Conservation (phyloP, 2,888 invertebrate species). For the Melanostoma mellinum region DNA sequence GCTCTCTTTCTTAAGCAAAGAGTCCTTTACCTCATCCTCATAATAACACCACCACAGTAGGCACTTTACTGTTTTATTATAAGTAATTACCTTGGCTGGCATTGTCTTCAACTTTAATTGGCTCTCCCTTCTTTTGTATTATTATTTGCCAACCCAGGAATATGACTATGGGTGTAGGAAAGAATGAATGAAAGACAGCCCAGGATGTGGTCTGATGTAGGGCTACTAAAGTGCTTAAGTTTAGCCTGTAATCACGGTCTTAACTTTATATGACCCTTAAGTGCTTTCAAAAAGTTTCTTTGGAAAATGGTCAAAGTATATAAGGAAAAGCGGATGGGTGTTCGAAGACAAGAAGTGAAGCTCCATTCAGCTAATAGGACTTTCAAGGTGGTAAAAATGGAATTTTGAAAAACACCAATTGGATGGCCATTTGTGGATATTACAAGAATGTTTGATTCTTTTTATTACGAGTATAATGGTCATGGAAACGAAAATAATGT, state of each 20-base stretch:
- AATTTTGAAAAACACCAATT: conserved; percentile 50
- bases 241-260: conserved; percentile 69
- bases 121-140: conserved; percentile 35
- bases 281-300: conserved; percentile 69
- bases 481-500: conserved; percentile 26
- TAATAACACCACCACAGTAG: conserved; percentile 53
- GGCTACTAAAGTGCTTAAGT: conserved; percentile 68
- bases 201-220: conserved; percentile 27
- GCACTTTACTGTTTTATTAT: conserved; percentile 70
- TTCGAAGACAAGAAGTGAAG: background rate
- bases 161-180: conserved; percentile 31
- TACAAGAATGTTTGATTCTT: conserved; percentile 60
- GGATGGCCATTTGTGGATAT: conserved; percentile 50
- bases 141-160: conserved; percentile 31
- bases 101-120: conserved; percentile 71
- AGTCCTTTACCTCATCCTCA: conserved; percentile 60
- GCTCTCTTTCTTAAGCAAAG: conserved; percentile 11
- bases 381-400: conserved; percentile 48
- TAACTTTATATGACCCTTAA: conserved; percentile 70
- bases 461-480: conserved; percentile 30
- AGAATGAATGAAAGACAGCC: conserved; percentile 25
- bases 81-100: conserved; percentile 71
- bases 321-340: conserved; percentile 3
- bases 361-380: conserved; percentile 58
- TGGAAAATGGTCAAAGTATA: conserved; percentile 38